Conservation (phyloP, 2,888 invertebrate genomes). For the Stomorhina lunata region DNA sequence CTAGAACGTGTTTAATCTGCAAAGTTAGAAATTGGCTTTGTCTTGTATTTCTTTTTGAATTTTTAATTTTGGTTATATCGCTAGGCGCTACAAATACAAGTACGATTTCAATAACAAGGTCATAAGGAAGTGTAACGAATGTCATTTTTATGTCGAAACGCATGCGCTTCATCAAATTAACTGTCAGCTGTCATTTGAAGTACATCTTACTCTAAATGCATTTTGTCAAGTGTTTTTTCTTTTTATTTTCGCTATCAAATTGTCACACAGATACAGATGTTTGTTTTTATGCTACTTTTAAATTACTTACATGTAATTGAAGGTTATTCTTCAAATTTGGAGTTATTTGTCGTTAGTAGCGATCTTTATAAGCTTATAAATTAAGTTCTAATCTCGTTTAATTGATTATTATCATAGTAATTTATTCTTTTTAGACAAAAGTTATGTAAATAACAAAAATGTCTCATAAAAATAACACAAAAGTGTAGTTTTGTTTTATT, state of each 20-base stretch:
- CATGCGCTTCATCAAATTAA: slow-evolving; percentile 1
- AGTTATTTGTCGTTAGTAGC: too few relatives aligned
- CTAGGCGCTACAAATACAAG: slow-evolving; percentile 22
- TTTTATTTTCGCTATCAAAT: background rate
- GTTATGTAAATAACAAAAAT: too few relatives aligned
- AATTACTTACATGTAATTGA: too few relatives aligned
- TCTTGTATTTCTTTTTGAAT: background rate
- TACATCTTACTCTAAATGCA: background rate
- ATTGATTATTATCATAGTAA: too few relatives aligned
- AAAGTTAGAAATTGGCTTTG: background rate
- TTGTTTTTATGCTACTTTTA: background rate
- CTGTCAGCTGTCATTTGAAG: slow-evolving; percentile 1
- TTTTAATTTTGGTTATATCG: background rate
- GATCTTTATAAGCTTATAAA: too few relatives aligned
- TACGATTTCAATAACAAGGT: background rate
- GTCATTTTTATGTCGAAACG: slow-evolving; percentile 6
- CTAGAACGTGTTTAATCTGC: background rate
- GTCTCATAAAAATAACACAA: too few relatives aligned
- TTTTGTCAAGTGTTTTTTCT: slow-evolving; percentile 13
- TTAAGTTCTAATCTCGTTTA: too few relatives aligned
- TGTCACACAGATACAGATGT: background rate
- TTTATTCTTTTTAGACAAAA: too few relatives aligned
- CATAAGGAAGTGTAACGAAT: slow-evolving; percentile 22
- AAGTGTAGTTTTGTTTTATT: too few relatives aligned
- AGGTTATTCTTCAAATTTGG: too few relatives aligned